Evolutionary conservation across 2,113 vertebrate genomes (phyloP).

Genomic region (Panthera uncia): DNA sequence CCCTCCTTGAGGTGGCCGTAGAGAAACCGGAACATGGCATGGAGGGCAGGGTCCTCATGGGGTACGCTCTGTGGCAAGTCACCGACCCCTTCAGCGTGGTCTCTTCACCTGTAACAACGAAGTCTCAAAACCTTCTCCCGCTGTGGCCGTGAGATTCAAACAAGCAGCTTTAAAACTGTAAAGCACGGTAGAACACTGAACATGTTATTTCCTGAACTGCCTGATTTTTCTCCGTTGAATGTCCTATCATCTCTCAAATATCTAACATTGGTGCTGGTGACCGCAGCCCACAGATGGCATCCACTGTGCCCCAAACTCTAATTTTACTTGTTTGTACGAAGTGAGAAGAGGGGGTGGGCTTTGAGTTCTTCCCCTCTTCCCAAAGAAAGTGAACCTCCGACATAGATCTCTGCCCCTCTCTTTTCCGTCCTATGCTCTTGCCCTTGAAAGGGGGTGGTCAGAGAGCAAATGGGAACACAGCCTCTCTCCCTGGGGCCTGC

Average conservation of each 20-base stretch:
- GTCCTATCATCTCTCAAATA: not conserved
- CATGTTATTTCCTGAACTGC: not conserved
- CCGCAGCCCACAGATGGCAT: not conserved
- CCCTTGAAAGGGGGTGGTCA: not conserved
- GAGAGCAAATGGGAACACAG: not conserved
- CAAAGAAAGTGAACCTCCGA: not conserved
- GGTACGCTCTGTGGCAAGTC: fast-evolving
- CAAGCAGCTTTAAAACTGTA: not conserved
- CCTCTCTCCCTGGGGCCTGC: not conserved
- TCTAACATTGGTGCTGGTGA: not conserved
- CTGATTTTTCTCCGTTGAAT: not conserved
- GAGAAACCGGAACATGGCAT: not conserved
- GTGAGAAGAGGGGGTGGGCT: not conserved
- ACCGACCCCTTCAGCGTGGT: fast-evolving
- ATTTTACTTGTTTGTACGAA: not conserved
- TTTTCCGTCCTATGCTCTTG: not conserved
- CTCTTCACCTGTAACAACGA: not conserved
- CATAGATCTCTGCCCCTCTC: not conserved
- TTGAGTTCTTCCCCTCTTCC: not conserved
- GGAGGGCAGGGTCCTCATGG: fast-evolving
- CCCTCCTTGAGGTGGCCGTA: not conserved
- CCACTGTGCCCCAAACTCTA: not conserved
- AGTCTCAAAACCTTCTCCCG: not conserved
- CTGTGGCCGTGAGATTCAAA: not conserved
- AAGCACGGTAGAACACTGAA: fast-evolving